phyloP scores from a whole-genome alignment of 2,797 vertebrate species.

The Myoxocephalus aenaeus region DNA sequence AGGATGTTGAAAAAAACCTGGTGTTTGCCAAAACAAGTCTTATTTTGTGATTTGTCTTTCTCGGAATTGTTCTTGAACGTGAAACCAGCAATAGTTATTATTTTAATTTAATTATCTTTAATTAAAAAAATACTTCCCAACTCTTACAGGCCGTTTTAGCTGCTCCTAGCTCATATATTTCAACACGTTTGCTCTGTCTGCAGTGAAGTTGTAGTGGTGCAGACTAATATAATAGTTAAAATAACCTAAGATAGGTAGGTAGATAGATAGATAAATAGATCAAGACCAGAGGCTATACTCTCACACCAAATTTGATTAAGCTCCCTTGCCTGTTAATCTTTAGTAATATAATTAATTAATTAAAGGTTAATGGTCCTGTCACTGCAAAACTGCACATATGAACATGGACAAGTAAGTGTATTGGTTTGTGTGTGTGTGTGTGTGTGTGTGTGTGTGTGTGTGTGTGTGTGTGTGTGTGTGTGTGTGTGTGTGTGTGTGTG shows the following conservation, averaged over 20 bases:
- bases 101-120: too few relatives aligned
- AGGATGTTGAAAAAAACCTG: neutral
- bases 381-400: conserved; percentile 31
- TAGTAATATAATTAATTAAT: conserved; percentile 61
- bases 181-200: neutral
- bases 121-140: neutral
- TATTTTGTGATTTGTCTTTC: neutral
- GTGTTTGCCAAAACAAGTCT: neutral
- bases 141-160: neutral
- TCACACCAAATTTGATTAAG: conserved; percentile 50
- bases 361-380: conserved; percentile 61
- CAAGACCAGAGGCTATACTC: conserved; percentile 32
- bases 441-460: conserved; percentile 8
- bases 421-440: conserved; percentile 1
- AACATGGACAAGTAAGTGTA: conserved; percentile 12
- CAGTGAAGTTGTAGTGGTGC: neutral
- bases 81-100: neutral
- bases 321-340: conserved; percentile 48
- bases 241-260: neutral
- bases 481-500: conserved; percentile 11
- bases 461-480: conserved; percentile 5
- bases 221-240: neutral
- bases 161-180: neutral
- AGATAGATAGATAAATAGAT: conserved; percentile 7
- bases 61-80: neutral